Evolutionary conservation across 2,888 invertebrate genomes (phyloP).

Genomic region (Hedya salicella): DNA sequence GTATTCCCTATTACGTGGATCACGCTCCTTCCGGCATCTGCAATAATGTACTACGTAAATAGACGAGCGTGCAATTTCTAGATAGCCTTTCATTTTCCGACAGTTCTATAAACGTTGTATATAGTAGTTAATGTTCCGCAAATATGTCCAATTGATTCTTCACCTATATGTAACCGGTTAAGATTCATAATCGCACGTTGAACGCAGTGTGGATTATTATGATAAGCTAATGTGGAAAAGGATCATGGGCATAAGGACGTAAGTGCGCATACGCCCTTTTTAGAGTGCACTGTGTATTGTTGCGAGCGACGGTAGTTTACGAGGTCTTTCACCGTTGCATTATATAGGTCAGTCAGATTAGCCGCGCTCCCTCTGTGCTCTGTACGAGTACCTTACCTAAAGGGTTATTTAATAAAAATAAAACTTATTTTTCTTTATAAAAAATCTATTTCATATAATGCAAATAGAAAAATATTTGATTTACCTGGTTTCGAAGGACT

Average conservation of each 20-base stretch:
- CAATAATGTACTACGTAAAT: constrained; percentile 13
- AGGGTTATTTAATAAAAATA: constrained; percentile 2
- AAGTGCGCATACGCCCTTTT: constrained; percentile 8
- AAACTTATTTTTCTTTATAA: no score
- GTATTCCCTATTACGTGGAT: no score
- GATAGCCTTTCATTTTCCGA: constrained; percentile 60
- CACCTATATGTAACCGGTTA: constrained; percentile 60
- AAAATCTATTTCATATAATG: no score
- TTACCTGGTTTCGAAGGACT: no score
- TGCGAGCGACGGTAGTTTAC: constrained; percentile 79
- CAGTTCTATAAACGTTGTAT: constrained; percentile 66
- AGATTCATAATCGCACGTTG: constrained; percentile 63
- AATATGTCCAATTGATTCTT: constrained; percentile 59
- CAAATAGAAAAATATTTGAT: no score
- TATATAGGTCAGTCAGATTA: constrained; percentile 84
- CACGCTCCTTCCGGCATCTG: neutral
- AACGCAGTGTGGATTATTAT: constrained; percentile 57
- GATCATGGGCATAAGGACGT: neutral
- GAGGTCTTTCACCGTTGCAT: constrained; percentile 83
- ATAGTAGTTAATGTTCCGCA: constrained; percentile 75
- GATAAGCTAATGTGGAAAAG: constrained; percentile 17
- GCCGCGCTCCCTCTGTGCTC: constrained; percentile 64
- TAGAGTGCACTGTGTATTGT: constrained; percentile 50
- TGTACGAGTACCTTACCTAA: neutral
- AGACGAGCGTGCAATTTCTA: constrained; percentile 53